Evolutionary conservation across 1,140 invertebrate genomes (phyloP).

Genomic region (Zophobas morio): DNA sequence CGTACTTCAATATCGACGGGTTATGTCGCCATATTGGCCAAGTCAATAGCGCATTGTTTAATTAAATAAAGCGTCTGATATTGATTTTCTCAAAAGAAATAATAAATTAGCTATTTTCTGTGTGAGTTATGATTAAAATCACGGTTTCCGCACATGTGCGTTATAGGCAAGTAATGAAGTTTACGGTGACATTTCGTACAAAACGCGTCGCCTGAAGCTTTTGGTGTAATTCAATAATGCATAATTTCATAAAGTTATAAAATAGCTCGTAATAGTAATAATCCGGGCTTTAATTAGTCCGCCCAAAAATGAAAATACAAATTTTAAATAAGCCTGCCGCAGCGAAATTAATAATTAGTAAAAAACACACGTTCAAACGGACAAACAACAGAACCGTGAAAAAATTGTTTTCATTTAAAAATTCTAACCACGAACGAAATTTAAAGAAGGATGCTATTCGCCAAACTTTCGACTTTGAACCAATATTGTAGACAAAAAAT

Average conservation of each 20-base stretch:
- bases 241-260: constrained; percentile 11
- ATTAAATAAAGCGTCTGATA: too few species aligned
- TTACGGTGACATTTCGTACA: not conserved
- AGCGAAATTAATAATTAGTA: constrained; percentile 16
- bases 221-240: constrained; percentile 23
- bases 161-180: not conserved
- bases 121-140: not conserved
- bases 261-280: constrained; percentile 1
- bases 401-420: constrained; percentile 24
- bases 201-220: not conserved
- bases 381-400: constrained; percentile 28
- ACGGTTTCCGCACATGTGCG: not conserved
- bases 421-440: constrained; percentile 24
- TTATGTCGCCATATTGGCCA: too few species aligned
- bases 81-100: too few species aligned
- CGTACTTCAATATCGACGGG: too few species aligned
- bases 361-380: constrained; percentile 14
- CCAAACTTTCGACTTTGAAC: constrained; percentile 34
- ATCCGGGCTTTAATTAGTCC: not conserved
- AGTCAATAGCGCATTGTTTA: too few species aligned
- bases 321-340: constrained; percentile 14
- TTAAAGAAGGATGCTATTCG: constrained; percentile 27
- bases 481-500: constrained; percentile 35
- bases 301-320: not conserved
- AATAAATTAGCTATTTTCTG: too few species aligned